Base-by-base conservation (phyloP, 1,140 invertebrate genomes). In the Drosophila paulistorum region DNA sequence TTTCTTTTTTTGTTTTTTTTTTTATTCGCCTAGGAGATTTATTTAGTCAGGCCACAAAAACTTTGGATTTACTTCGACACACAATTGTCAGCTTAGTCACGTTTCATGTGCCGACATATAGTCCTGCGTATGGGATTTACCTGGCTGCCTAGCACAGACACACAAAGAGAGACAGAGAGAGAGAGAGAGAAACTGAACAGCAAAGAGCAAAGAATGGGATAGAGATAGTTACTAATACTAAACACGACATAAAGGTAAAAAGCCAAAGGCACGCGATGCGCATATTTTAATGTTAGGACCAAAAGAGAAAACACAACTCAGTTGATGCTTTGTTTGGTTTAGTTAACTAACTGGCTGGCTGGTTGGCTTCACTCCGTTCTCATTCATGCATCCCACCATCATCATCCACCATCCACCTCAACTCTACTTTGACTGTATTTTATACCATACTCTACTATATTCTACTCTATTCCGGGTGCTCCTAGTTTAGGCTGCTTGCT, bases 81-180 rank as follows among this genome's bases (percentile, higher is more conserved):
- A 87, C 85, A 90, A 87, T 87, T 87, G 84, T 87, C 84, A 87
- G 84, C 84, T 87, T 89, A 89, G 84, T 87, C 84, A 87, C 85
- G 85, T 90, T 87, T 71, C 85, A 69, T 81, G 83, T 86, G 68
- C 66, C 82, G 70, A 74, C 62, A 69, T 62, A 54, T 68, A 57
- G 70, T 42, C 14, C 17, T 64, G 63, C 60, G 63, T 13, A 23
- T 61, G 55, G 39, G 35, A 30, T 26, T 17, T 9, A 13, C 30
- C 20, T 5, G 14, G 45, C 13, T 41, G 17, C 45, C 45, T 51
- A 51, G 17, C 45, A 51, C 20, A 39, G 37, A 39, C 1, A 39
- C 3, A 11, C 45, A 39, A 3, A 39, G 0, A 37, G 30, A 45
- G 14, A 17, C 7, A 62, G 41, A 64, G 39, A 20, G 11, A 59